Evolutionary conservation across 2,113 vertebrate species (phyloP), one percentile per base, ranked within the genome.

Genomic region (Grantiella picta): DNA sequence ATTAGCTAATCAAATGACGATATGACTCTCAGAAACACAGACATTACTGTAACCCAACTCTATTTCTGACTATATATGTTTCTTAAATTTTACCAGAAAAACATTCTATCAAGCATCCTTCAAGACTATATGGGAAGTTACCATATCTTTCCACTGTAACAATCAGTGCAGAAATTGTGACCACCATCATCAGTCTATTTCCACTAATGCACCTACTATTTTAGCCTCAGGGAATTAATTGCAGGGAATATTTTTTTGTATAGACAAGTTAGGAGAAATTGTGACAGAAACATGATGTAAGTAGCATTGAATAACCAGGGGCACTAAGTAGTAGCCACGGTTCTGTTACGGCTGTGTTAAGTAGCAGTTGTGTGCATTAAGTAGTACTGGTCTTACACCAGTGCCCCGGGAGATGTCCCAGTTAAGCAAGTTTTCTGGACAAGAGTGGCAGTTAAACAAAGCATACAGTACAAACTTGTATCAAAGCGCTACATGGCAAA

Each of bases 1-100:
- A 98, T 98, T 98, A 98, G 96, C 97, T 98, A 98, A 98, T 98
- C 98, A 98, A 98, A 98, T 96, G 97, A 97, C 97, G 98, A 98
- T 97, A 98, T 95, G 96, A 98, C 97, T 98, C 93, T 97, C 89
- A 97, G 93, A 97, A 98, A 95, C 94, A 97, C 61, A 97, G 94
- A 97, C 97, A 97, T 97, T 90, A 97, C 94, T 97, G 96, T 93
- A 97, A 97, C 90, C 76, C 84, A 96, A 89, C 91, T 90, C 80
- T 92, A 93, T 82, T 96, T 97, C 94, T 86, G 95, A 96, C 76
- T 93, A 60, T 59, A 69, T 33, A 93, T 52, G 81, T 82, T 87
- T 95, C 15, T 2, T 2, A 61, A 87, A 82, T 95, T 85, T 92
- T 86, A 49, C 75, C 92, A 89, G 69, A 89, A 91, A 96, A 92